A percentile compares a stretch with the other conserved stretches of the same genome.
Conservation (phyloP, 1,140 invertebrate species). For the Drosophila santomea region DNA sequence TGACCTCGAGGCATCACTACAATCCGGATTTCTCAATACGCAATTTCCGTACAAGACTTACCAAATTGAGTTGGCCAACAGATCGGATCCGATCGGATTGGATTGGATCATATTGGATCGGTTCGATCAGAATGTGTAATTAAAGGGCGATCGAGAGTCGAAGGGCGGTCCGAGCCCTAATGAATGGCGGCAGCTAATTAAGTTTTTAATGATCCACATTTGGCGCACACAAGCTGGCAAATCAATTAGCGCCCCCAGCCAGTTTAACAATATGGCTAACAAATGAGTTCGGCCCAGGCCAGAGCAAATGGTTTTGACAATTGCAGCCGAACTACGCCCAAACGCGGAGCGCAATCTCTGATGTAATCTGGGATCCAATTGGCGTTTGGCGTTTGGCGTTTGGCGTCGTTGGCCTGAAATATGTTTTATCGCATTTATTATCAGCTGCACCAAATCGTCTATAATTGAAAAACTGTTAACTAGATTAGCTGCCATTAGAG, state of each 20-base stretch:
- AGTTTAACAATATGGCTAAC: conserved; percentile 30
- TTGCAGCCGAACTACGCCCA: conserved; percentile 80
- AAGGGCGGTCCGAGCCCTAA: conserved; percentile 58
- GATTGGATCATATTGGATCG: not conserved
- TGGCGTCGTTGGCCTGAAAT: conserved; percentile 71
- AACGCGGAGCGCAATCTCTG: conserved; percentile 42
- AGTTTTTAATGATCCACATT: conserved; percentile 57
- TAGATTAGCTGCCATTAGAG: conserved; percentile 79
- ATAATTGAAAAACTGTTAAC: conserved; percentile 84
- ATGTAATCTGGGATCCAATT: conserved; percentile 66
- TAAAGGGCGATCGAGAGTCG: conserved; percentile 52
- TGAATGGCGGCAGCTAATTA: conserved; percentile 55
- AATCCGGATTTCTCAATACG: conserved; percentile 72
- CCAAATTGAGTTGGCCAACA: conserved; percentile 48
- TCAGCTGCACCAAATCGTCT: conserved; percentile 77
- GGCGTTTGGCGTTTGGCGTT: conserved; percentile 27
- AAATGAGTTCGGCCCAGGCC: conserved; percentile 49
- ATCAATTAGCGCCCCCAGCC: conserved; percentile 69
- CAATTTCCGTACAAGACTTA: conserved; percentile 54
- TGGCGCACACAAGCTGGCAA: conserved; percentile 38
- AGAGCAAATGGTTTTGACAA: conserved; percentile 71
- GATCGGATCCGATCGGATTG: conserved; percentile 41
- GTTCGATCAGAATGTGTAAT: conserved; percentile 43
- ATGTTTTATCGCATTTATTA: conserved; percentile 83
- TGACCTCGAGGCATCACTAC: conserved; percentile 32